Base-by-base conservation (phyloP, 1,140 invertebrate genomes). In the Monomorium pharaonis region DNA sequence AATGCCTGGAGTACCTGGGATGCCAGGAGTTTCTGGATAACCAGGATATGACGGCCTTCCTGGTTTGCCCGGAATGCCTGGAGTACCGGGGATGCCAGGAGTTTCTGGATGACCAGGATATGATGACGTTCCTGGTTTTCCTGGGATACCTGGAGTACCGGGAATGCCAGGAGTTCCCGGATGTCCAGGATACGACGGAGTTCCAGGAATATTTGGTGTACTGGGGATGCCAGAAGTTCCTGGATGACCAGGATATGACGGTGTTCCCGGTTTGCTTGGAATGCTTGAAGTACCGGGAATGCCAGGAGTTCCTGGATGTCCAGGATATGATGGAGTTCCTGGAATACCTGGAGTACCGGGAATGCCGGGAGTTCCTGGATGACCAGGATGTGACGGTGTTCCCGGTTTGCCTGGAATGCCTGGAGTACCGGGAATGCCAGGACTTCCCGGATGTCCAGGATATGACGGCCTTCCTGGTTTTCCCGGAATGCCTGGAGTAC, bases 401-500 rank as follows among this genome's bases (percentile, higher is more conserved):
- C 88, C 65, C 54, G 69, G 33, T 5, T 63, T 49, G 9, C 76
- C 76, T 78, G 65, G 83, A 69, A 62, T 54, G 33, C 58, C 67
- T 9, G 87, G 37, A 67, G 49, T 9, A 2, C 24, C 42, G 1
- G 62, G 47, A 18, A 9, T 2, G 92, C 90, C 85, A 95, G 96
- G 60, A 94, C 93, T 95, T 85, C 96, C 95, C 88, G 95, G 7
- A 33, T 33, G 5, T 33, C 33, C 33, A 33, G 33, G 33, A 33
- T 33, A 33, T 33, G 33, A 33, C 5, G 33, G 33, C 33, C 5
- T 33, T 33, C 33, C 92, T 77, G 24, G 88, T 74, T n/a, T 47
- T 14, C 77, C 33, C 0, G 33, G 33, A 5, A 33, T 2, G 92
- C 91, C 86, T 95, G 96, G 60, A 94, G 93, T 95, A 84, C 95